phyloP scores from a whole-genome alignment of 2,888 invertebrate genomes.

The Plagodis dolabraria region DNA sequence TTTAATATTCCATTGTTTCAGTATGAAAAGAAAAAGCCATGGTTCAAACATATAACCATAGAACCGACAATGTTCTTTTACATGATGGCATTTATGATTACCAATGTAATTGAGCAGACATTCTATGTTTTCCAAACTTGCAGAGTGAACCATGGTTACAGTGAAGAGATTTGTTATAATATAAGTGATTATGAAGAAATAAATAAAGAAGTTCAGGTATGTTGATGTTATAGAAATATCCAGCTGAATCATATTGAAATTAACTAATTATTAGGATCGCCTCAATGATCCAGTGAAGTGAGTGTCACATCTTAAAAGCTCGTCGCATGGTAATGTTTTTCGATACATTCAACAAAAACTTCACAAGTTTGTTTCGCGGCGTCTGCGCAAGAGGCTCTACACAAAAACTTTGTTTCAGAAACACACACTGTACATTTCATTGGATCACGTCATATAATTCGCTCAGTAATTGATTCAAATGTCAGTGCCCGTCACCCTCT shows the following conservation, averaged over 20 bases:
- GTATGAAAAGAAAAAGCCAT: constrained; percentile 50
- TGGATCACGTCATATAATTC: no score
- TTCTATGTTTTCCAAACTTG: constrained; percentile 92
- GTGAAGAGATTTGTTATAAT: constrained; percentile 87
- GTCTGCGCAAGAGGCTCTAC: no score
- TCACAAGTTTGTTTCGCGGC: no score
- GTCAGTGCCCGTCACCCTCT: no score
- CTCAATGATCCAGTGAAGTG: no score
- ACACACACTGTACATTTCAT: no score
- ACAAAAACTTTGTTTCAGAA: no score
- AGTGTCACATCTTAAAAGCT: no score
- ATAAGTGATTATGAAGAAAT: constrained; percentile 82
- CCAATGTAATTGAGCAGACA: constrained; percentile 91
- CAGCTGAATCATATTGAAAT: not conserved
- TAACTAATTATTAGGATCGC: no score
- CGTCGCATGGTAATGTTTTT: no score
- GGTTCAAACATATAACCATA: constrained; percentile 87
- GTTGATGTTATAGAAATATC: not conserved
- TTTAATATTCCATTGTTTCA: constrained; percentile 33
- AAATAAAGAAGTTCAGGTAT: constrained; percentile 89
- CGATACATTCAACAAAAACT: no score
- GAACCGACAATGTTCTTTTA: constrained; percentile 95
- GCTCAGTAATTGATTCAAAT: no score
- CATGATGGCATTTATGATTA: constrained; percentile 94
- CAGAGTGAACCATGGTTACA: constrained; percentile 88